Base-by-base conservation (phyloP, 2,888 invertebrate genomes). In the Cecidostiba fungosa region DNA sequence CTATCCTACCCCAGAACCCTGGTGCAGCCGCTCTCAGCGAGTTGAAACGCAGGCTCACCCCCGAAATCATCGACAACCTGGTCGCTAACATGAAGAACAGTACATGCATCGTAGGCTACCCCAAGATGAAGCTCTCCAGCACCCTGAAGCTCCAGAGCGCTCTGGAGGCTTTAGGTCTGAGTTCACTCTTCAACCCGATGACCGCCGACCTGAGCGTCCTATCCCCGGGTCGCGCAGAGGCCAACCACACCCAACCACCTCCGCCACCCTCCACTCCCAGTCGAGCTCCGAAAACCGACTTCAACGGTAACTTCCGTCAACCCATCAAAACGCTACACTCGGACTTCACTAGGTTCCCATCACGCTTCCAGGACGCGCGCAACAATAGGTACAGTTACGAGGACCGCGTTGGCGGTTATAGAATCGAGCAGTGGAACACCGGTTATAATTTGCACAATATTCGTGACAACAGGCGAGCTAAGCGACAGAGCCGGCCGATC, bases 81-180 rank as follows among this genome's bases (percentile, higher is more conserved):
- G 95, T 95, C 23, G 91, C 90, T 19, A 93, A 93, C 79, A 94
- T 95, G 90, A 91, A 89, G 1, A 93, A 92, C 43, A 93, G 93
- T 8, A 93, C 94, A 8, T 94, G 95, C 39, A 93, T 96, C 2
- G 91, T 96, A 0, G 94, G 95, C 50, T 94, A 96, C 54, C 97
- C 97, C 0, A 96, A 96, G 92, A 96, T 97, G 96, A 95, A 96
- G 88, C 93, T 97, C 1, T 94, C 95, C 86, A 95, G 94, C 74
- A 95, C 94, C 0, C 89, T 95, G 3, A 94, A 95, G 88, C 91
- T 97, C 69, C 95, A 94, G 84, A 87, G 93, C 0, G 89, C 95
- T 0, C 92, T 97, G 4, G 92, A 94, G 87, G 90, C 92, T 3
- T 91, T 97, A 84, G 96, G 96, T 0, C 91, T 97, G 0, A 91